phyloP scores from a whole-genome alignment of 1,140 invertebrate genomes.

The Heliconius congener region DNA sequence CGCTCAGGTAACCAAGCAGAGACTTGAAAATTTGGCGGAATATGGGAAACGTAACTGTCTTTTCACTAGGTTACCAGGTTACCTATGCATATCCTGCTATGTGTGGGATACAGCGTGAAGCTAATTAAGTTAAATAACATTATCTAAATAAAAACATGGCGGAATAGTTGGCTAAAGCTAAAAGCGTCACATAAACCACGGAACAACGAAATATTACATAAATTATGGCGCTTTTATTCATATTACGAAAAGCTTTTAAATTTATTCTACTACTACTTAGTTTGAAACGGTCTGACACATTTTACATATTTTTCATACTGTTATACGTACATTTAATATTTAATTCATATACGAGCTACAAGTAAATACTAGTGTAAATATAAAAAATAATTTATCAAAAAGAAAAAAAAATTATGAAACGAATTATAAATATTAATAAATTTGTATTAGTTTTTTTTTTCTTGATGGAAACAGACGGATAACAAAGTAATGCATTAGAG shows the following conservation, averaged over 20 bases:
- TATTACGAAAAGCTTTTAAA: slow-evolving; percentile 12
- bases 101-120: too few relatives aligned
- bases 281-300: neutral
- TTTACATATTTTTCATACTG: neutral
- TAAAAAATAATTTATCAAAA: too few relatives aligned
- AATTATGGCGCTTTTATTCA: neutral
- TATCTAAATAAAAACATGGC: neutral
- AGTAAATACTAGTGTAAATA: neutral
- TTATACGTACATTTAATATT: neutral
- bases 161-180: slow-evolving; percentile 2
- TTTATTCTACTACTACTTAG: slow-evolving; percentile 7
- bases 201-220: neutral
- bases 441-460: too few relatives aligned
- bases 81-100: too few relatives aligned
- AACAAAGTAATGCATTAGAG: too few relatives aligned
- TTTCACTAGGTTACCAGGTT: too few relatives aligned
- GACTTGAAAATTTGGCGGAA: too few relatives aligned
- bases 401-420: too few relatives aligned
- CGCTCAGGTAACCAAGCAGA: too few relatives aligned
- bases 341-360: neutral
- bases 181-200: neutral
- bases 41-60: too few relatives aligned
- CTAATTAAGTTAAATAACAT: neutral
- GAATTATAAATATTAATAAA: too few relatives aligned
- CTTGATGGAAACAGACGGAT: too few relatives aligned